phyloP scores from a whole-genome alignment of 2,113 vertebrate genomes.

The Hydrochoerus hydrochaeris region DNA sequence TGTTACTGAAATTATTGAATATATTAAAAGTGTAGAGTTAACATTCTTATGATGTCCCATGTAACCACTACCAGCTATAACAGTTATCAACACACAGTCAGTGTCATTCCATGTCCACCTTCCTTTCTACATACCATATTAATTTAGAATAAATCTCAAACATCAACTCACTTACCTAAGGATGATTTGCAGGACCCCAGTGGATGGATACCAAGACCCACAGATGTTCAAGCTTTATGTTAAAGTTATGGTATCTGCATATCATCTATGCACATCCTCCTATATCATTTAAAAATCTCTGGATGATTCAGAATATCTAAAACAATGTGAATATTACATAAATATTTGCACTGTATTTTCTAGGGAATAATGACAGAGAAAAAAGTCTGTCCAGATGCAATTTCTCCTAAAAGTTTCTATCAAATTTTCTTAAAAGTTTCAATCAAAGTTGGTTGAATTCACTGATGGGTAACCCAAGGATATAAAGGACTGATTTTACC shows the following conservation, averaged over 20 bases:
- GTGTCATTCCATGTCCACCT: not conserved
- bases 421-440: not conserved
- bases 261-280: no score
- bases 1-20: conserved; percentile 28
- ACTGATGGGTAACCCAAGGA: not conserved
- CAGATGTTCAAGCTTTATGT: not conserved
- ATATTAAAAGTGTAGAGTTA: not conserved
- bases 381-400: not conserved
- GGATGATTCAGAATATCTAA: not conserved
- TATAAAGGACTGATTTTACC: not conserved
- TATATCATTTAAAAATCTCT: not conserved
- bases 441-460: not conserved
- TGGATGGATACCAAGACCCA: not conserved
- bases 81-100: not conserved
- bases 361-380: not conserved
- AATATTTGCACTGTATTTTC: not conserved
- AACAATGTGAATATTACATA: not conserved
- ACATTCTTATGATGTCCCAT: not conserved
- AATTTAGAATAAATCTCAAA: not conserved
- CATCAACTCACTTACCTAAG: not conserved
- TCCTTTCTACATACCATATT: not conserved
- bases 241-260: not conserved
- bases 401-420: not conserved
- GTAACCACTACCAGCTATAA: not conserved
- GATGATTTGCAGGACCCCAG: not conserved